Conservation (phyloP, 2,113 vertebrate species). For the Upupa epops region DNA sequence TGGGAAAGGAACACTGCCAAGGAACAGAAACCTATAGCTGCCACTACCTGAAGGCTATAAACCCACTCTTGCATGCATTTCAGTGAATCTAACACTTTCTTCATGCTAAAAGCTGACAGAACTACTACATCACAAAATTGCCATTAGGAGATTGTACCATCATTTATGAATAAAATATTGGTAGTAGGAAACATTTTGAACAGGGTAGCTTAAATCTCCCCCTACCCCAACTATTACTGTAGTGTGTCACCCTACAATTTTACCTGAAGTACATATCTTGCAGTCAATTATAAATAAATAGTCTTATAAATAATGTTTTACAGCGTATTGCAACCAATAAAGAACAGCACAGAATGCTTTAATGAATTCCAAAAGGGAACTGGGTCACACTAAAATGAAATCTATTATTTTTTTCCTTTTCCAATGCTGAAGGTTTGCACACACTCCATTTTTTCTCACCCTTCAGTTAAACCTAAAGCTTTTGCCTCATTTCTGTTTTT, state of each 20-base stretch:
- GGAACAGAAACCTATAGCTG: background rate
- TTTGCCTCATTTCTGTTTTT: slow-evolving; percentile 6
- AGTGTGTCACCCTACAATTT: background rate
- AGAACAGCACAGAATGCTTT: background rate
- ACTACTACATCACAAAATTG: background rate
- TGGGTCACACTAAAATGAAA: background rate
- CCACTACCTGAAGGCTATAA: background rate
- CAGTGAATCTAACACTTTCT: background rate
- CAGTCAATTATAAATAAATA: slow-evolving; percentile 28
- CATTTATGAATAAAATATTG: background rate
- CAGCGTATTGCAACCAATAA: background rate
- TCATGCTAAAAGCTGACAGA: background rate
- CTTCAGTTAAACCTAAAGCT: background rate
- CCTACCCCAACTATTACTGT: background rate
- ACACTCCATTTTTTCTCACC: background rate
- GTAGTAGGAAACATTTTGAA: background rate
- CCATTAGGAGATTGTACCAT: background rate
- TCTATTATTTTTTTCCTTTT: background rate
- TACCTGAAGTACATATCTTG: background rate
- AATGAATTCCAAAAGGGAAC: background rate
- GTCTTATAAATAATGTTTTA: slow-evolving; percentile 15
- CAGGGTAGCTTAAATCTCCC: background rate
- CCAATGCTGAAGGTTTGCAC: background rate
- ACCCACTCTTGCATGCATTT: rapidly evolving
- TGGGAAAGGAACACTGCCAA: rapidly evolving